Percentiles rank a stretch among this genome's conserved stretches.
phyloP scores from a whole-genome alignment of 2,797 vertebrate genomes.

The Rhinogobio ventralis region DNA sequence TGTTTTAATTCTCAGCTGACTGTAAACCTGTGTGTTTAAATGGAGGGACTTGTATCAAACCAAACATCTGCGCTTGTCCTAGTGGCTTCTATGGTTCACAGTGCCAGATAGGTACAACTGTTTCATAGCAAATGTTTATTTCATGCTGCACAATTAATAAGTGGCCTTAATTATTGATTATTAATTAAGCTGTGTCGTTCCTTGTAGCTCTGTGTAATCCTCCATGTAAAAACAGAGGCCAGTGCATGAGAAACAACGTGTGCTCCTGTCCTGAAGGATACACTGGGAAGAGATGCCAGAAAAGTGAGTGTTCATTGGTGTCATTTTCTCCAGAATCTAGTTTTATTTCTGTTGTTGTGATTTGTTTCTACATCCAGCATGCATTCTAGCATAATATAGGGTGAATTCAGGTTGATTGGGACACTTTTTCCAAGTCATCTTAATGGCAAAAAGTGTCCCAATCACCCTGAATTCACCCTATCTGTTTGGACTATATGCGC shows the following conservation, averaged over 20 bases:
- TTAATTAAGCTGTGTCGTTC: neutral
- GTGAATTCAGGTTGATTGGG: too few relatives aligned
- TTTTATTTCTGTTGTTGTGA: neutral
- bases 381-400: neutral
- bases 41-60: conserved; percentile 88
- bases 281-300: conserved; percentile 88
- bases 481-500: neutral
- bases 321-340: neutral
- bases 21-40: conserved; percentile 90
- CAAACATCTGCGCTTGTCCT: conserved; percentile 86
- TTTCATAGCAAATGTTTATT: neutral
- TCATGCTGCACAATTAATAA: neutral
- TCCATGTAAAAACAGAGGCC: conserved; percentile 92
- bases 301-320: conserved; percentile 78
- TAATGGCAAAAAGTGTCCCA: too few relatives aligned
- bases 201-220: conserved; percentile 89
- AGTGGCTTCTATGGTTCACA: conserved; percentile 88
- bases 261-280: conserved; percentile 89
- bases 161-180: neutral
- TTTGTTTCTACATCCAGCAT: neutral
- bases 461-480: too few relatives aligned
- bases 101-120: conserved; percentile 88
- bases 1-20: conserved; percentile 72
- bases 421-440: too few relatives aligned
- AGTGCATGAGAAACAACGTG: conserved; percentile 89